Base-by-base conservation (phyloP, 2,113 vertebrate genomes). In the Apaloderma vittatum region DNA sequence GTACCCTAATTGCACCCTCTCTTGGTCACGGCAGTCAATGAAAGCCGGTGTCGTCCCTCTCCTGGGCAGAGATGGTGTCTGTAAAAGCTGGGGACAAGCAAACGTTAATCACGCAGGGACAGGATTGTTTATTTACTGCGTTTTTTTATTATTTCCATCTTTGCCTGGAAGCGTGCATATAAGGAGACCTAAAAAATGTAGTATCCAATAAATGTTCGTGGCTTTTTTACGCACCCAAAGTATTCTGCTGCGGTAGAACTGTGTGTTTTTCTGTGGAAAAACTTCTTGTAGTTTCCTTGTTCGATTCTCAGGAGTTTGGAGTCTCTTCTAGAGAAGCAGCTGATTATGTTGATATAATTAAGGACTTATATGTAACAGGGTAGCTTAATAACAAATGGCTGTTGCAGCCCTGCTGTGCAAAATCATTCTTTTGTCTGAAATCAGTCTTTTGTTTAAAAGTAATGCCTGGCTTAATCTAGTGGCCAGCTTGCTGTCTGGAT, bases 391-490 rank as follows among this genome's bases (percentile, higher is more conserved):
- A 48, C n/a, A 83, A 78, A 51, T 43, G 63, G 30, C 24, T 92
- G 8, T 86, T 72, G 24, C 43, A 73, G 49, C 46, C 32, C 34
- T 79, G 24, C 79, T 73, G 6, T 86, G 46, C 68, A 43, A 34
- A 93, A 51, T 66, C 63, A 59, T 37, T 88, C 91, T 40, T 40
- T 40, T 40, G 40, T 40, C 40, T 40, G 40, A 40, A 40, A 40
- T 40, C 40, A 40, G 62, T 34, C 45, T 76, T 93, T 86, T 94
- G 86, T 88, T 88, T 73, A 58, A 80, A 93, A 79, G 46, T 59
- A 90, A 90, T 65, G 37, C 72, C 46, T 58, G 4, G 51, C 32
- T 66, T 92, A 78, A 82, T 48, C 57, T 55, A 17, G 51, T 88
- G 86, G 32, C 30, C 73, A 23, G 46, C 80, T 83, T 91, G 72